phyloP scores from a whole-genome alignment of 2,888 invertebrate species.

The Andrena dorsata region DNA sequence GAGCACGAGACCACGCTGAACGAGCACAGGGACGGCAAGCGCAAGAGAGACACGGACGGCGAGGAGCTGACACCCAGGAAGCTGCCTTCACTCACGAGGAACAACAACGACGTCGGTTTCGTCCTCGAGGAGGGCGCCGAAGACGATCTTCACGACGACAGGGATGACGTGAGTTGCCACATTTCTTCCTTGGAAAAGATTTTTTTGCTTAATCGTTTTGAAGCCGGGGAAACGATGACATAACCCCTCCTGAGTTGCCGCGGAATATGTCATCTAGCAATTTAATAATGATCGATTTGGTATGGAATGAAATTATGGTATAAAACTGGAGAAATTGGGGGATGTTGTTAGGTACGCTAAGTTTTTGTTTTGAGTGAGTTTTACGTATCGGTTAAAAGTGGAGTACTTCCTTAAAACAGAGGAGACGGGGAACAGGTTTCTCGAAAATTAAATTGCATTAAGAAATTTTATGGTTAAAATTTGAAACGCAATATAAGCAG shows the following conservation, averaged over 20 bases:
- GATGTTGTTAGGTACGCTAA: not conserved
- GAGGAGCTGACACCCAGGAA: slow-evolving; percentile 80
- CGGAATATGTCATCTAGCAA: too few species aligned
- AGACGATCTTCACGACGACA: slow-evolving; percentile 79
- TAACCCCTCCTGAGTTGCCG: too few species aligned
- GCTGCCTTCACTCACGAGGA: slow-evolving; percentile 78
- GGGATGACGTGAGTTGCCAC: slow-evolving; percentile 80
- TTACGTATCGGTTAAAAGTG: not conserved
- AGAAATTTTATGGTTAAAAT: not conserved
- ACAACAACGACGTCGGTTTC: slow-evolving; percentile 83
- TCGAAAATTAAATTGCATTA: not conserved
- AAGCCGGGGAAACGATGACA: not conserved
- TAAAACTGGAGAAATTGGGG: too few species aligned
- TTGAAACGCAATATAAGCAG: not conserved
- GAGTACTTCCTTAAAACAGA: not conserved
- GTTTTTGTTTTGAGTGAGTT: not conserved
- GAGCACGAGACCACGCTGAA: slow-evolving; percentile 76
- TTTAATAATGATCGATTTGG: too few species aligned
- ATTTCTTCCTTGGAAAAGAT: not conserved
- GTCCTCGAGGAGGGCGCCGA: slow-evolving; percentile 80
- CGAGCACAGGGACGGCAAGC: slow-evolving; percentile 74
- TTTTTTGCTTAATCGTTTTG: not conserved
- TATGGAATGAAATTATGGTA: too few species aligned
- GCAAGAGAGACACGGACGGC: slow-evolving; percentile 79
- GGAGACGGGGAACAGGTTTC: not conserved